Base-by-base conservation (phyloP, 2,888 invertebrate genomes). In the Aleiodes leptofemur region DNA sequence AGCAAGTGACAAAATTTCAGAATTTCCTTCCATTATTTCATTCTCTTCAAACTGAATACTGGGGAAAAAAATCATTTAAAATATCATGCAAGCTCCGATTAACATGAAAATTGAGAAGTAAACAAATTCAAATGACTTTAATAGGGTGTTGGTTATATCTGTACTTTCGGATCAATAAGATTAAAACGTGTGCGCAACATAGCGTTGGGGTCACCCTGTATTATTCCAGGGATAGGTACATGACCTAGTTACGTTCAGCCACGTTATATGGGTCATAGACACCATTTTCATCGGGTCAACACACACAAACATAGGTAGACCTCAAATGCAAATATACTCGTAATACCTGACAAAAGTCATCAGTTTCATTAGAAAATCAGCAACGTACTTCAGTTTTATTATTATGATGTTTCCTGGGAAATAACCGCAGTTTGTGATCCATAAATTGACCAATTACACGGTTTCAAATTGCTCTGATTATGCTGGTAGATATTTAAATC, bases 211-310 rank as follows among this genome's bases (percentile, higher is more conserved):
- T 86, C 87, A 87, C 87, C 86, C 84, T 81, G 85, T 87, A 87
- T 87, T 84, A 87, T 87, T 84, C 87, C 87, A 87, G 87, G 87
- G 82, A 82, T 82, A 83, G 87, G 88, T 87, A 82, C 87, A 86
- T 82, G 88, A 87, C 88, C 88, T 81, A 88, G 87, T 86, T 88
- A 85, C 85, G 85, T 84, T 83, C 80, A 85, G 83, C 84, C 85
- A 85, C 83, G 83, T 85, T 87, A 88, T 88, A 87, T 88, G 82
- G 88, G 87, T 88, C 88, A 87, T 87, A 88, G 87, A 86, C 86
- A 88, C 86, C 85, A 86, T 86, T 75, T 71, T 84, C 81, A 83
- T 70, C 81, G 76, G 77, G 81, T 78, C 78, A 75, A 76, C 64
- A 38, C 48, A 75, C 61, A n/a, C 55, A 5, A 4, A 51, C 55